Evolutionary conservation across 2,888 invertebrate species (phyloP).

Genomic region (Herminia tarsipennalis): DNA sequence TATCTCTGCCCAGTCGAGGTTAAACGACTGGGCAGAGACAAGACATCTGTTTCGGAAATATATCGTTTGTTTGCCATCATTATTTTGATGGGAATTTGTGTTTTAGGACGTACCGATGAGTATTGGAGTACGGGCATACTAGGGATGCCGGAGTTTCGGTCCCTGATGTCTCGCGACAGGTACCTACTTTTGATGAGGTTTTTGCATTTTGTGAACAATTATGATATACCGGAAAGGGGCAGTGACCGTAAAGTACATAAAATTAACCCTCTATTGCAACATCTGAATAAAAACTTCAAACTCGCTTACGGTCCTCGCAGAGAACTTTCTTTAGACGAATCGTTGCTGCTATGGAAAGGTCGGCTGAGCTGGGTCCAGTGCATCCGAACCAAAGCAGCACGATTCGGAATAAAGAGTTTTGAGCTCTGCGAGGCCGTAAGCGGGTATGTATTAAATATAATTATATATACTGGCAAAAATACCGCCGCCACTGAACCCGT

Average conservation of each 20-base stretch:
- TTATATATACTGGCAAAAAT: slow-evolving; percentile 10
- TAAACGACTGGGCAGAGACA: slow-evolving; percentile 12
- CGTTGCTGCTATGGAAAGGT: too few species aligned
- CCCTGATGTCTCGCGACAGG: slow-evolving; percentile 16
- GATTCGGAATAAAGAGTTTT: slow-evolving; percentile 29
- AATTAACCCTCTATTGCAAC: slow-evolving; percentile 13
- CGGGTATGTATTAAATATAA: slow-evolving; percentile 10
- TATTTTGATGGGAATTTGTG: slow-evolving; percentile 14
- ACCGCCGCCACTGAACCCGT: not conserved
- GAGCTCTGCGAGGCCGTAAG: slow-evolving; percentile 22
- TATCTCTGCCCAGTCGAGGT: too few species aligned
- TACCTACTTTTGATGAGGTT: slow-evolving; percentile 7
- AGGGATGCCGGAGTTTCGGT: slow-evolving; percentile 20
- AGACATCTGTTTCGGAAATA: slow-evolving; percentile 8
- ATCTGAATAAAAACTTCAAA: slow-evolving; percentile 15
- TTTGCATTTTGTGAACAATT: slow-evolving; percentile 21
- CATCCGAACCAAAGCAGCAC: slow-evolving; percentile 27
- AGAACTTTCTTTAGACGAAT: slow-evolving; percentile 21
- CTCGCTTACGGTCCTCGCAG: not conserved
- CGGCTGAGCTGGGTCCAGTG: slow-evolving; percentile 22
- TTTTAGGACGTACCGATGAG: slow-evolving; percentile 13
- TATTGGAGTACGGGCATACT: slow-evolving; percentile 17
- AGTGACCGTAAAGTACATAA: slow-evolving; percentile 12
- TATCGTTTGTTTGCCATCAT: slow-evolving; percentile 9
- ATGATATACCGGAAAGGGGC: slow-evolving; percentile 9